Conservation (phyloP, 2,113 vertebrate genomes). For the Macaca nemestrina region DNA sequence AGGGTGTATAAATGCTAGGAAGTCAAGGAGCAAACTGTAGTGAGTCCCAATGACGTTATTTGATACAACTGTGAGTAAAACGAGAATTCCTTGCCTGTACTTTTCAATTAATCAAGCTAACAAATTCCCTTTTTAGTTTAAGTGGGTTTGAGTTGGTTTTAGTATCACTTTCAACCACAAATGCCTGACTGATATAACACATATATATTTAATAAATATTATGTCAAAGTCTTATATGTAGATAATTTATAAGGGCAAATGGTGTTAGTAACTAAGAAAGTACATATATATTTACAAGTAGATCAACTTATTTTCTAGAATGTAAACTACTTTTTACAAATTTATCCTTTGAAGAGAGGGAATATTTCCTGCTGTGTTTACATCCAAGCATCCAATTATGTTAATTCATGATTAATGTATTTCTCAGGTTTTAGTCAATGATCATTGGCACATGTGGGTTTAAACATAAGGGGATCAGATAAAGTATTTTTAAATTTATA, state of each 20-base stretch:
- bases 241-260: neutral
- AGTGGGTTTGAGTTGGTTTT: constrained; percentile 9
- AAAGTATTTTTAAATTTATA: neutral
- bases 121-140: neutral
- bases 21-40: neutral
- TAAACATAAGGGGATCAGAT: neutral
- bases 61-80: neutral
- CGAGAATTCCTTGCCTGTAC: neutral
- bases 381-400: neutral
- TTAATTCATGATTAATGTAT: constrained; percentile 4
- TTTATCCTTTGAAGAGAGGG: neutral
- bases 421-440: constrained; percentile 21
- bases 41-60: neutral
- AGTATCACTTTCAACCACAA: neutral
- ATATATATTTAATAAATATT: neutral
- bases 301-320: neutral
- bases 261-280: neutral
- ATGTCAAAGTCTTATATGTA: neutral
- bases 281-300: neutral
- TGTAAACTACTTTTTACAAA: neutral
- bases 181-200: neutral
- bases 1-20: neutral
- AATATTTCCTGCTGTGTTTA: neutral
- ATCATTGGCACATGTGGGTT: neutral
- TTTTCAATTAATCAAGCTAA: neutral